Percentiles rank a stretch among this genome's conserved stretches.
phyloP scores from a whole-genome alignment of 2,797 vertebrate species.

The Melanotaenia maccullochi region DNA sequence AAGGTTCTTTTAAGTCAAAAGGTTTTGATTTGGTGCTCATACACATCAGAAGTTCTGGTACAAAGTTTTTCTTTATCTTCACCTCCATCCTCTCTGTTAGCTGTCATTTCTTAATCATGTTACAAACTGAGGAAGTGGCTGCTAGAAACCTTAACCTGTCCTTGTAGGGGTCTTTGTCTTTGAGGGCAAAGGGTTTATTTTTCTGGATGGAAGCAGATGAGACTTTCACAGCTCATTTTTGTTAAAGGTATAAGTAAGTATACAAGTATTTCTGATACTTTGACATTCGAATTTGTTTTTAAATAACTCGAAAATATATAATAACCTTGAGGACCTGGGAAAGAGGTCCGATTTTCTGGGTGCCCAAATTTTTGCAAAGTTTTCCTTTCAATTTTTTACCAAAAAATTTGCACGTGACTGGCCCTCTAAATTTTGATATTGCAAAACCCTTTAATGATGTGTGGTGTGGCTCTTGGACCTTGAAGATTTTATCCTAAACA shows the following conservation, averaged over 20 bases:
- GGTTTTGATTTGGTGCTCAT: background rate
- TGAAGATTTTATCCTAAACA: slow-evolving; percentile 1
- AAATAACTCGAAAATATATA: background rate
- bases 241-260: background rate
- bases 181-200: background rate
- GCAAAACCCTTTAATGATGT: background rate
- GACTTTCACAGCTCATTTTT: background rate
- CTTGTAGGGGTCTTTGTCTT: background rate
- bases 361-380: background rate
- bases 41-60: no score
- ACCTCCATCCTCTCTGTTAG: background rate
- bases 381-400: no score
- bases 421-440: background rate
- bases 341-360: background rate
- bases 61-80: background rate
- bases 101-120: slow-evolving; percentile 1
- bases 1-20: background rate
- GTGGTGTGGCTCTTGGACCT: background rate
- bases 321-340: background rate
- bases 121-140: slow-evolving; percentile 1
- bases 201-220: background rate
- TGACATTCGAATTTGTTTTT: background rate
- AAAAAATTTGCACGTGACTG: background rate
- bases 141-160: background rate
- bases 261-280: background rate